Evolutionary conservation across 2,888 invertebrate genomes (phyloP).

Genomic region (Yponomeuta malinellus): DNA sequence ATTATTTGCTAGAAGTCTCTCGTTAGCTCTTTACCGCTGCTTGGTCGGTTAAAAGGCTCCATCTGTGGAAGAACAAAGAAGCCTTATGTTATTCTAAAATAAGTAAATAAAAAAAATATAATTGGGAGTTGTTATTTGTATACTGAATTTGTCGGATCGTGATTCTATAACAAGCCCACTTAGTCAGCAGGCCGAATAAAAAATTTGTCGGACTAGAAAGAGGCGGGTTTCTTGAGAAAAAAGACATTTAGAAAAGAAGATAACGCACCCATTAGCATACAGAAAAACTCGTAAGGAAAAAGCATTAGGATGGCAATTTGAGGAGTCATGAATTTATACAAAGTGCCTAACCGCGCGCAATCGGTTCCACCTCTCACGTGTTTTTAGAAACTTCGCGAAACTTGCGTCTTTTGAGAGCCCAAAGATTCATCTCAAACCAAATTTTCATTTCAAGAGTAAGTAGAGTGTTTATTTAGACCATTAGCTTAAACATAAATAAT

Average conservation of each 20-base stretch:
- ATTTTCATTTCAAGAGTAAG: background rate
- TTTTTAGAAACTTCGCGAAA: background rate
- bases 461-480: too few relatives aligned
- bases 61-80: background rate
- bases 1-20: slow-evolving; percentile 9
- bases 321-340: slow-evolving; percentile 18
- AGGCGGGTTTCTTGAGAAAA: slow-evolving; percentile 42
- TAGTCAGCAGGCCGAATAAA: slow-evolving; percentile 42
- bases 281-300: slow-evolving; percentile 19
- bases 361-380: background rate
- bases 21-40: background rate
- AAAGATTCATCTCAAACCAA: background rate
- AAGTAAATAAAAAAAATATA: too few relatives aligned
- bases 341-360: slow-evolving; percentile 5
- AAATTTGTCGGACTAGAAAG: slow-evolving; percentile 41
- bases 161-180: slow-evolving; percentile 22
- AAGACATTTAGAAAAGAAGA: slow-evolving; percentile 33
- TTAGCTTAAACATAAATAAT: too few relatives aligned
- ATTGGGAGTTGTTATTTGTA: too few relatives aligned
- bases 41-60: background rate
- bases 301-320: slow-evolving; percentile 17
- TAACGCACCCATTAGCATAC: slow-evolving; percentile 30
- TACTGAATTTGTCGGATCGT: background rate
- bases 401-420: background rate
- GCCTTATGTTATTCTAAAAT: background rate